Base-by-base conservation (phyloP, 1,140 invertebrate genomes). In the Paramacrobiotus metropolitanus region DNA sequence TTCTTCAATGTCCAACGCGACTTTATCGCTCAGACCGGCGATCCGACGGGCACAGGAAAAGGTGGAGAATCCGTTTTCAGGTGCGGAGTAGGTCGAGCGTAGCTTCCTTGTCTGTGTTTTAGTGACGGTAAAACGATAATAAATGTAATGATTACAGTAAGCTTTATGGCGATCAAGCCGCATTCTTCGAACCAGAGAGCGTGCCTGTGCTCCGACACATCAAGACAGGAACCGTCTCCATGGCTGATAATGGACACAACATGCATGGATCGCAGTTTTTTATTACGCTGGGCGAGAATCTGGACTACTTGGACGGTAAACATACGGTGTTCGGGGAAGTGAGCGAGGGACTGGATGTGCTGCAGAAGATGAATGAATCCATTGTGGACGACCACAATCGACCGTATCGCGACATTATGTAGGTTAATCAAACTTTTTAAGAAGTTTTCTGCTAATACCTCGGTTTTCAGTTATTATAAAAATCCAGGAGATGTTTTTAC, bases 321-420 rank as follows among this genome's bases (percentile, higher is more conserved):
- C 95, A 99, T 73, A 93, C 90, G 70, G 87, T 98, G 9, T 96
- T 99, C 76, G 95, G 93, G 0, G 85, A 95, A 76, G 86, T 95
- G 1, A 79, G 81, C 0, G 94, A 99, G 77, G 92, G 94, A 1
- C 76, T 86, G 34, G 92, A 98, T 61, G 77, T 92, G 21, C 73
- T 99, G 15, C 72, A 77, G 15, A 87, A 85, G 70, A 77, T 99
- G 0, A 99, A 98, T 73, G 89, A 95, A 68, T 80, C 85, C 0
- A 88, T 95, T 67, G 92, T 88, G 71, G 93, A 98, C 77, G 80
- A 81, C 29, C 78, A 82, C n/a, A 80, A 91, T 69, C 77, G 86
- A 45, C 95, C 95, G 0, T 96, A 89, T 72, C 83, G 91, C 71
- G 93, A 99, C 74, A 90, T 98, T 44, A 72, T 78, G 79, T 80